Conservation (phyloP, 2,797 vertebrate species). For the Enteromius paludinosus region DNA sequence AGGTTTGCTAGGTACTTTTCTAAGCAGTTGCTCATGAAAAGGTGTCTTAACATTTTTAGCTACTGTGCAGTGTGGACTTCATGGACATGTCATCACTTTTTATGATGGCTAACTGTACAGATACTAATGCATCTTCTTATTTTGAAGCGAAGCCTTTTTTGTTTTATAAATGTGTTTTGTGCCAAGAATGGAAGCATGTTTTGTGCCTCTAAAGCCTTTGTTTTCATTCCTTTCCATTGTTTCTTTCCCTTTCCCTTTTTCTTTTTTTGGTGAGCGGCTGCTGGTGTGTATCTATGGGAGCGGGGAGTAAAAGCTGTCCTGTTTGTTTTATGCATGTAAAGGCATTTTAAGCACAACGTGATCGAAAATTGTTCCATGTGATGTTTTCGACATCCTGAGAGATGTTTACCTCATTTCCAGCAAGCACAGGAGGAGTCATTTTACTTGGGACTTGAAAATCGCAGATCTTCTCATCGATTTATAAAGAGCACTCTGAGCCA, state of each 20-base stretch:
- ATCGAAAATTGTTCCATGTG: not conserved
- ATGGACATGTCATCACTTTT: constrained; percentile 23
- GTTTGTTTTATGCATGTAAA: not conserved
- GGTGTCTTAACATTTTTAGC: constrained; percentile 1
- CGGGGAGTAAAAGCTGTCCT: not conserved
- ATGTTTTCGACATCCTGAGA: not conserved
- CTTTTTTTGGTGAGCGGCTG: not conserved
- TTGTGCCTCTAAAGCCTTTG: constrained; percentile 37
- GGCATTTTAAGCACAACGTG: constrained; percentile 25
- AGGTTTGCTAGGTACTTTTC: constrained; percentile 19
- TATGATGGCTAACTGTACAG: constrained; percentile 38
- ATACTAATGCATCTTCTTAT: constrained; percentile 38
- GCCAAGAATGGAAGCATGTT: constrained; percentile 38
- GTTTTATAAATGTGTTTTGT: constrained; percentile 15
- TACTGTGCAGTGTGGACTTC: constrained; percentile 23
- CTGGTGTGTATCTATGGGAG: constrained; percentile 1
- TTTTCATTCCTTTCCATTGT: not conserved
- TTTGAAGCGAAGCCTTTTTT: constrained; percentile 23
- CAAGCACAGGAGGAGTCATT: not conserved
- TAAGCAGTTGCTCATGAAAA: constrained; percentile 21
- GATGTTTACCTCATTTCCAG: not conserved
- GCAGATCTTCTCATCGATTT: not conserved
- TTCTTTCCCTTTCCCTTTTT: not conserved
- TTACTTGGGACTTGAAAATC: not conserved
- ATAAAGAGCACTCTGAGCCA: constrained; percentile 40